phyloP scores from a whole-genome alignment of 2,888 invertebrate species.

The Synanthedon vespiformis region DNA sequence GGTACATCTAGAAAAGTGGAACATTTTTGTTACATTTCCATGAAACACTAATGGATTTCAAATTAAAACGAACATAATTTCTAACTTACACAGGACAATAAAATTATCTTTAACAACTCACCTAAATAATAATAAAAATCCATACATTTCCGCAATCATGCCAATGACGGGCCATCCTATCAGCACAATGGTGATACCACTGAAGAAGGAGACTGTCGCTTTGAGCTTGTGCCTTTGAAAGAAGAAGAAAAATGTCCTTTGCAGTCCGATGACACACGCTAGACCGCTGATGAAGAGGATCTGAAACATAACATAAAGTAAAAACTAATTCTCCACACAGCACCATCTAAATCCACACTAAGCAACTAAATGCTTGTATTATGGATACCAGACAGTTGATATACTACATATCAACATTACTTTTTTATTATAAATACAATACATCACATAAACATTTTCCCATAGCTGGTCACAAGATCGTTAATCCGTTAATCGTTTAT shows the following conservation, averaged over 20 bases:
- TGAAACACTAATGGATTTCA: not conserved
- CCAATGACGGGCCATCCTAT: conserved; percentile 97
- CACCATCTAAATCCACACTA: no score
- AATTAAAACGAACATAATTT: not conserved
- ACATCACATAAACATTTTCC: no score
- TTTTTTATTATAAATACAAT: no score
- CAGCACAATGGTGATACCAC: conserved; percentile 92
- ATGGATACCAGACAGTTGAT: no score
- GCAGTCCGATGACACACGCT: conserved; percentile 95
- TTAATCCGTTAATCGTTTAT: no score
- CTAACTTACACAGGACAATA: no score
- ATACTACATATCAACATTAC: no score
- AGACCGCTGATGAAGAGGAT: conserved; percentile 95
- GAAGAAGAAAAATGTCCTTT: conserved; percentile 96
- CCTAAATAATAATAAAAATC: conserved; percentile 90
- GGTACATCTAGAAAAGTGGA: not conserved
- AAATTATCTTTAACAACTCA: conserved; percentile 43
- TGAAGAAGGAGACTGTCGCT: conserved; percentile 90
- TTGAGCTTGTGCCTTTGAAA: conserved; percentile 96
- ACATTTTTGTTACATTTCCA: not conserved
- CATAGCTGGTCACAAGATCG: no score
- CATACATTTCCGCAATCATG: conserved; percentile 96
- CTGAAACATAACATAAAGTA: conserved; percentile 74
- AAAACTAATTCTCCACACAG: no score
- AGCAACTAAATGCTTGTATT: no score